A percentile compares a stretch with the other conserved stretches of the same genome.
These are phyloP conservation scores for Lepisosteus osseus DNA, from an alignment of 2,113 vertebrate genomes.

Conservation along the genomic window DNA sequence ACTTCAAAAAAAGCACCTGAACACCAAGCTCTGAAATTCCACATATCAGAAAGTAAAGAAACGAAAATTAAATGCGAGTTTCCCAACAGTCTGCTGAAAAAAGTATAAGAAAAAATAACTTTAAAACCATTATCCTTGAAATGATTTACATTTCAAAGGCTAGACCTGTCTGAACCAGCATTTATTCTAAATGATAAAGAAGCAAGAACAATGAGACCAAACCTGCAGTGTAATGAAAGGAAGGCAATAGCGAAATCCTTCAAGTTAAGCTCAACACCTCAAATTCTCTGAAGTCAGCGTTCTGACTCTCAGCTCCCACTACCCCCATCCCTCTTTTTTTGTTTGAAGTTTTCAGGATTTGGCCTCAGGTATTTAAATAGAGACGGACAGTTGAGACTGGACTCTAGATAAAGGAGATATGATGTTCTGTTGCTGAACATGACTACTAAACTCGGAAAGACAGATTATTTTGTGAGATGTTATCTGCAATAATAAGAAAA, in stretches of 20 bases:
- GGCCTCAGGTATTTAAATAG: slow-evolving; percentile 41
- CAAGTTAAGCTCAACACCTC: slow-evolving; percentile 55
- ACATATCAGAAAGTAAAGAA: no score
- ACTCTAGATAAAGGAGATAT: slow-evolving; percentile 30
- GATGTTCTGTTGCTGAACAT: slow-evolving; percentile 11
- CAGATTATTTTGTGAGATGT: slow-evolving; percentile 21
- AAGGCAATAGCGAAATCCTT: slow-evolving; percentile 47
- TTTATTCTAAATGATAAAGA: slow-evolving; percentile 28
- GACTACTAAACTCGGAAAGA: slow-evolving; percentile 18
- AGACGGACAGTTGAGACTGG: slow-evolving; percentile 33
- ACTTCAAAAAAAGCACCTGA: no score
- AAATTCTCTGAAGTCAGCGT: slow-evolving; percentile 32
- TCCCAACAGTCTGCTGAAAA: no score
- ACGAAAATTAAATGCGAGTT: no score
- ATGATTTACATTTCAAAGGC: no score
- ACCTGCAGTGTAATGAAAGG: slow-evolving; percentile 29
- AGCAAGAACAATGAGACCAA: slow-evolving; percentile 42
- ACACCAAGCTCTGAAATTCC: no score
- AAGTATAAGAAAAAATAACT: no score
- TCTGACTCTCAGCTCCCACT: slow-evolving; percentile 53
- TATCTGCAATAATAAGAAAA: slow-evolving; percentile 30
- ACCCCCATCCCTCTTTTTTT: slow-evolving; percentile 33
- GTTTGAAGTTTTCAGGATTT: slow-evolving; percentile 50
- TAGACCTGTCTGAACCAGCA: slow-evolving; percentile 1
- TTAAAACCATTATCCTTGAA: no score